phyloP scores from a whole-genome alignment of 2,113 vertebrate genomes.

The Colaptes auratus region DNA sequence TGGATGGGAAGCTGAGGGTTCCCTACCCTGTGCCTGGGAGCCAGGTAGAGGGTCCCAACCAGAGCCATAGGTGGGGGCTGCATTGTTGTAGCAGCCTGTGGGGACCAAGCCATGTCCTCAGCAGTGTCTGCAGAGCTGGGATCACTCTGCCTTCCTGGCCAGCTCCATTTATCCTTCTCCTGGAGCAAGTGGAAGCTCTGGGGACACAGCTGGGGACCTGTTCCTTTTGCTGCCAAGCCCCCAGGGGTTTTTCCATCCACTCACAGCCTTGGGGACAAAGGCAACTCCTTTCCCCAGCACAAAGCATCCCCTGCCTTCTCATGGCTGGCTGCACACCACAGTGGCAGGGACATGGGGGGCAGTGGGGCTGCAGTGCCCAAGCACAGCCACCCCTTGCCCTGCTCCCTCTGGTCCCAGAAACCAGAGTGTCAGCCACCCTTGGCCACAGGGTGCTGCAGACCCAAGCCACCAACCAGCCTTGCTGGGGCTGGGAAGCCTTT shows the following conservation, averaged over 20 bases:
- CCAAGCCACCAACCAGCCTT: not conserved
- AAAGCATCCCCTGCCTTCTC: not conserved
- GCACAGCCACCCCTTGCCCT: not conserved
- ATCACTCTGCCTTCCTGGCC: not conserved
- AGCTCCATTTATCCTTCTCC: fast-evolving
- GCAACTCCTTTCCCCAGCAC: fast-evolving
- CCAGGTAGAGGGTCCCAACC: fast-evolving
- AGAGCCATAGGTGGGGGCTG: not conserved
- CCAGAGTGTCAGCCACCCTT: fast-evolving
- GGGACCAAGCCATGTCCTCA: not conserved
- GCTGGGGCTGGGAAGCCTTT: not conserved
- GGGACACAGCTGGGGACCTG: not conserved
- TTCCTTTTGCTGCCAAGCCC: not conserved
- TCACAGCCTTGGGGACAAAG: not conserved
- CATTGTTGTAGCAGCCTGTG: not conserved
- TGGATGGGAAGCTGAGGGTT: not conserved
- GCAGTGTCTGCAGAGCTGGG: not conserved
- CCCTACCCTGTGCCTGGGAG: not conserved
- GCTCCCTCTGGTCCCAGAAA: not conserved
- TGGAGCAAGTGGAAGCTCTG: fast-evolving
- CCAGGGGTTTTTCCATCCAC: too few relatives aligned
- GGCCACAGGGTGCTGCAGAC: not conserved
- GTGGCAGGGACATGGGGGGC: not conserved
- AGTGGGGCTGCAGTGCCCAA: fast-evolving
- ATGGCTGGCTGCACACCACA: not conserved